Base-by-base conservation (phyloP, 2,888 invertebrate genomes). In the Cryptus armator region DNA sequence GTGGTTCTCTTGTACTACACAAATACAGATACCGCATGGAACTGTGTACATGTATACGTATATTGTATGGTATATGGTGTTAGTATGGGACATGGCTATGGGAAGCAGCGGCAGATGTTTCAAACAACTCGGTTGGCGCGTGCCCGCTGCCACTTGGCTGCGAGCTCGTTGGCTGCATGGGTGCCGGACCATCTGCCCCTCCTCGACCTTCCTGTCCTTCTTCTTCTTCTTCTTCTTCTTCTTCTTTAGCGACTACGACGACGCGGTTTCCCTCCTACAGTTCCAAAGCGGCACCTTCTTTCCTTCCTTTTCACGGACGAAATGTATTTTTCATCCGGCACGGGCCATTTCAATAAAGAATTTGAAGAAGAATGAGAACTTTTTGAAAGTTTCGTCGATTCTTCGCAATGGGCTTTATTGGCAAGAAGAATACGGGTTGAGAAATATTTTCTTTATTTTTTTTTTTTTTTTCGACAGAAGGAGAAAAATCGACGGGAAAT, bases 141-240 rank as follows among this genome's bases (percentile, higher is more conserved):
- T 93, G 93, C 93, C 93, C 93, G 93, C 92, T 93, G 93, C 93
- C 93, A 93, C 93, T 93, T 93, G 92, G 93, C 92, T 90, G 92
- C 91, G 89, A 92, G 89, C 48, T 16, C 46, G 51, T 19, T 44
- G 59, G 62, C 59, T 74, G 62, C 62, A 59, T 76, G 66, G 64
- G 51, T 76, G 81, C 72, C 83, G 76, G 72, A 77, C 86, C 87
- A 87, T 87, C 87, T 87, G 87, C 86, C 87, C 87, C 86, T 85
- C 67, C 76, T 67, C 70, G 51, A 56, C 76, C 75, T 84, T 80
- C 72, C 66, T 56, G 64, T 62, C 76, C 74, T 83, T 79, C 56
- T 74, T 81, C 59, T 80, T 83, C 43, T 75, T 78, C 71, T 68
- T 78, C 86, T 51, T 37, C 51, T 48, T 12, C 51, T 14, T 72